Conservation (phyloP, 2,113 vertebrate genomes). For the Labeo catla region DNA sequence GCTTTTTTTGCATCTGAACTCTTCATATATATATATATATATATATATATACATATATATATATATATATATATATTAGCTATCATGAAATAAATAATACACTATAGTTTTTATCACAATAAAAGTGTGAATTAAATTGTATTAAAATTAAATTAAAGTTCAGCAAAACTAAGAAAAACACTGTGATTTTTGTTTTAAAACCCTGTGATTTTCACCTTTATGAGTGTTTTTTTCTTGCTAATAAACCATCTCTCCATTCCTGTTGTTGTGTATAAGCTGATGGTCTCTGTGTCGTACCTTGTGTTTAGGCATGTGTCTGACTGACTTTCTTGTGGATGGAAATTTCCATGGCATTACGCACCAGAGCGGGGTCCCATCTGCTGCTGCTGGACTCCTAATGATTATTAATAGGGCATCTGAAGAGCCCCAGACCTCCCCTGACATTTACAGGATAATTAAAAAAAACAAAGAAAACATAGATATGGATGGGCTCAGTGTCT, state of each 20-base stretch:
- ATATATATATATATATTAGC: no score
- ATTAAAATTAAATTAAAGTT: no score
- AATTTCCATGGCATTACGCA: conserved; percentile 70
- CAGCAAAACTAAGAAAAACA: neutral
- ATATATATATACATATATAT: no score
- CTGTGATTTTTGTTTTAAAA: neutral
- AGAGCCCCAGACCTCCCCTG: conserved; percentile 19
- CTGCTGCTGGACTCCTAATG: conserved; percentile 64
- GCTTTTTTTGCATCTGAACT: no score
- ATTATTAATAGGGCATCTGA: conserved; percentile 58
- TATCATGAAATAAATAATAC: no score
- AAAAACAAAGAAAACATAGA: conserved; percentile 19
- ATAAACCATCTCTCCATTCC: neutral
- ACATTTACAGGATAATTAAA: conserved; percentile 36
- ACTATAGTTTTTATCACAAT: no score
- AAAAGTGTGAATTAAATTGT: no score
- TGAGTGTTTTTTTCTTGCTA: neutral
- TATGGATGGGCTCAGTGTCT: conserved; percentile 35
- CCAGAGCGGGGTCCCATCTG: conserved; percentile 64
- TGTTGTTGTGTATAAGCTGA: conserved; percentile 17
- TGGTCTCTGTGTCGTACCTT: neutral
- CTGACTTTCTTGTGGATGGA: conserved; percentile 50
- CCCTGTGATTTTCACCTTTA: no score
- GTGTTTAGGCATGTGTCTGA: conserved; percentile 37
- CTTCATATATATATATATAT: no score